Percentiles rank a stretch among this genome's conserved stretches.
These are phyloP conservation scores for Odontocerum albicorne DNA, from an alignment of 2,888 invertebrate genomes.

Conservation along the genomic window DNA sequence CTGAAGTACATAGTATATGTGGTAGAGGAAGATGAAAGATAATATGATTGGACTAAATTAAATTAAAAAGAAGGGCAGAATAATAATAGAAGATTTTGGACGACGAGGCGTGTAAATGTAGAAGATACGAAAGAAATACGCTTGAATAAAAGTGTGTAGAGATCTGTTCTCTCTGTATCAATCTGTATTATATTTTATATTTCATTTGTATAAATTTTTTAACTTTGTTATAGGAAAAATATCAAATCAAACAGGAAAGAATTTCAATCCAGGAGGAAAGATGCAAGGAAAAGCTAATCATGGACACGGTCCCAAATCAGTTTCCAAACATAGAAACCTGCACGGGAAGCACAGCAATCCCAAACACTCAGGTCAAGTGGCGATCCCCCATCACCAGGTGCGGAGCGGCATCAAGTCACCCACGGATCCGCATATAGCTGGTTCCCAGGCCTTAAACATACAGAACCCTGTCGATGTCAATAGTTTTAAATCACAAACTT, in stretches of 20 bases:
- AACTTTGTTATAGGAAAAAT: conserved; percentile 48
- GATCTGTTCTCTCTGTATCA: background rate
- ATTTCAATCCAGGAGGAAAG: conserved; percentile 55
- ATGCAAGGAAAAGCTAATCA: conserved; percentile 56
- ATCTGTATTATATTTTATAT: conserved; percentile 22
- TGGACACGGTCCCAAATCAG: conserved; percentile 29
- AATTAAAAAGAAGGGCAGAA: too few species aligned
- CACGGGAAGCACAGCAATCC: conserved; percentile 26
- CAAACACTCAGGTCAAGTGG: conserved; percentile 33
- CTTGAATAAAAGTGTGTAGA: too few species aligned
- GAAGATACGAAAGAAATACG: too few species aligned
- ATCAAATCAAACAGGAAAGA: conserved; percentile 53
- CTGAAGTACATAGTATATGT: too few species aligned
- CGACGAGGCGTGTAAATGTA: too few species aligned
- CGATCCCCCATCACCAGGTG: conserved; percentile 32
- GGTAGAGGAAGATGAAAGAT: too few species aligned
- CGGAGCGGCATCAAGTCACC: conserved; percentile 32
- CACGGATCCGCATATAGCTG: conserved; percentile 31
- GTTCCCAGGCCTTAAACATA: conserved; percentile 40
- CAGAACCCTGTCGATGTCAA: conserved; percentile 45
- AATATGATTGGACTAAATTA: too few species aligned
- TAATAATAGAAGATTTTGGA: too few species aligned
- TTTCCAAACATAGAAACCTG: conserved; percentile 32
- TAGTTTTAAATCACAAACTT: conserved; percentile 40
- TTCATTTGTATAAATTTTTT: conserved; percentile 14